phyloP scores from a whole-genome alignment of 1,140 invertebrate genomes.

The Thaumatotibia leucotreta region DNA sequence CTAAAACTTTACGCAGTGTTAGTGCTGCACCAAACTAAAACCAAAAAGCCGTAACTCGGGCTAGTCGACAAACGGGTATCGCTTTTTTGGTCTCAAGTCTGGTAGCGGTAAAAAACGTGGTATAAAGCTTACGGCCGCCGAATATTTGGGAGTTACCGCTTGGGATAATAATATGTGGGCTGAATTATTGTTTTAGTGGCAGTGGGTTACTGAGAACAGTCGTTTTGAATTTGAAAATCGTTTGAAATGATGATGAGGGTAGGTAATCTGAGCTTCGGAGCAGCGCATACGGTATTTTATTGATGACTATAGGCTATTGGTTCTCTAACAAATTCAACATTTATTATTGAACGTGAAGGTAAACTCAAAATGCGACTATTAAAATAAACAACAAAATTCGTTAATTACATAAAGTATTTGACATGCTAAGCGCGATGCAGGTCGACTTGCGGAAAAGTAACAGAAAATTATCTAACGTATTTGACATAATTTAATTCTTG shows the following conservation, averaged over 20 bases:
- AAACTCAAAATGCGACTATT: too few relatives aligned
- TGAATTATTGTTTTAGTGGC: neutral
- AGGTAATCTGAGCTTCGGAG: neutral
- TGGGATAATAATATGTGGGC: neutral
- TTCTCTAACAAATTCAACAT: too few relatives aligned
- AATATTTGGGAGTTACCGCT: neutral
- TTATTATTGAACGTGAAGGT: too few relatives aligned
- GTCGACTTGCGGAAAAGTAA: too few relatives aligned
- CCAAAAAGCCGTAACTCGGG: neutral
- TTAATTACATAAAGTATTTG: too few relatives aligned
- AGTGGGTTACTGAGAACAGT: neutral
- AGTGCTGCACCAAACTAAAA: slow-evolving; percentile 13
- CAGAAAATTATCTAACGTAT: too few relatives aligned
- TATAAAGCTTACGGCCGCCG: neutral
- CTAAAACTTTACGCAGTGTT: slow-evolving; percentile 42
- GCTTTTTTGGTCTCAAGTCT: neutral
- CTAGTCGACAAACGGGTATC: neutral
- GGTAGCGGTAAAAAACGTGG: neutral
- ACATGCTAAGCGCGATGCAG: too few relatives aligned
- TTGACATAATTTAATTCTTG: too few relatives aligned
- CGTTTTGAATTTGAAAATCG: neutral
- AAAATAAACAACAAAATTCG: too few relatives aligned
- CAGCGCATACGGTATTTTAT: neutral
- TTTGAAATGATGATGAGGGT: neutral
- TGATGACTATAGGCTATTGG: neutral